Percentiles rank a stretch among this genome's conserved stretches.
phyloP scores from a whole-genome alignment of 2,113 vertebrate species.

The Corythoichthys haematopterus region DNA sequence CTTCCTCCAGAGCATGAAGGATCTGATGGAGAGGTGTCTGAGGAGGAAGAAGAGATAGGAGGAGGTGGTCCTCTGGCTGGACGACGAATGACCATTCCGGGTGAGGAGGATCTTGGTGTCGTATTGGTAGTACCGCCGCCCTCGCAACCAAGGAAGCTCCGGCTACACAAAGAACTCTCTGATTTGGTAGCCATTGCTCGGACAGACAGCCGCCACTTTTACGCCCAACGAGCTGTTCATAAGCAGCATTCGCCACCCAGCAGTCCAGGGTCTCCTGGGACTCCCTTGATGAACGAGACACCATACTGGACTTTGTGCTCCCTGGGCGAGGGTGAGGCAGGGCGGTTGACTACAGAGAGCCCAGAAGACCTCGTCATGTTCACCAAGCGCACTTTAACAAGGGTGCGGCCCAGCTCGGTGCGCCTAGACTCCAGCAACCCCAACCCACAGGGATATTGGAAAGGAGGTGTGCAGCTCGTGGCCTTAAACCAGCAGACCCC shows the following conservation, averaged over 20 bases:
- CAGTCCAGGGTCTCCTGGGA: constrained; percentile 77
- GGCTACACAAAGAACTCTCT: constrained; percentile 85
- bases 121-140: constrained; percentile 75
- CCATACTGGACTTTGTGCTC: constrained; percentile 88
- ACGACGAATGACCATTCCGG: constrained; percentile 73
- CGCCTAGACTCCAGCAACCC: constrained; percentile 95
- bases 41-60: constrained; percentile 93
- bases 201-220: constrained; percentile 78
- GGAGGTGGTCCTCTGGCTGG: constrained; percentile 74
- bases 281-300: constrained; percentile 46
- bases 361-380: constrained; percentile 94
- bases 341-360: constrained; percentile 85
- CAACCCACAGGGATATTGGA: constrained; percentile 97
- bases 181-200: constrained; percentile 84
- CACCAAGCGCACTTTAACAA: constrained; percentile 89
- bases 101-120: constrained; percentile 74
- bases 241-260: constrained; percentile 80
- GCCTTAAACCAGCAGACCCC: constrained; percentile 97
- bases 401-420: constrained; percentile 89
- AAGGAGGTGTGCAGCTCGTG: constrained; percentile 94
- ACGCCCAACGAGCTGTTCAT: constrained; percentile 57
- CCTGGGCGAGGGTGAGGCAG: constrained; percentile 89
- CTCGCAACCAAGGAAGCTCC: constrained; percentile 77
- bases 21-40: constrained; percentile 88
- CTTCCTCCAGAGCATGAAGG: constrained; percentile 74